Evolutionary conservation across 2,797 vertebrate species (phyloP).

Genomic region (Chelon labrosus): DNA sequence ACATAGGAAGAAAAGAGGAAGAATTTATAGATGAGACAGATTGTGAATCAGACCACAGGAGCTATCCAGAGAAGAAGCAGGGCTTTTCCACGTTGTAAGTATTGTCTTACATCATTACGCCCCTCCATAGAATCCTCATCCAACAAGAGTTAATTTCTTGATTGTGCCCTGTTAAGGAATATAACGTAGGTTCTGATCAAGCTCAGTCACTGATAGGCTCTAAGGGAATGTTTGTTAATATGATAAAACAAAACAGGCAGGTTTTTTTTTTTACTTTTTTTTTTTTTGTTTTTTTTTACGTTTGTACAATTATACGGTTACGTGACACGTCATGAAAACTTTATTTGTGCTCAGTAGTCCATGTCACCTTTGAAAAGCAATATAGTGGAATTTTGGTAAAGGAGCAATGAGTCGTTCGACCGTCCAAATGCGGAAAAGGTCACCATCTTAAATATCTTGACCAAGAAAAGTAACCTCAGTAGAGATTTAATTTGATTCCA

Average conservation of each 20-base stretch:
- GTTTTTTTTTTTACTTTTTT: constrained; percentile 52
- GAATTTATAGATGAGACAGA: constrained; percentile 85
- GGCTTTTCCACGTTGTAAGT: constrained; percentile 86
- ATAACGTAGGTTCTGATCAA: constrained; percentile 48
- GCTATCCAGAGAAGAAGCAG: constrained; percentile 79
- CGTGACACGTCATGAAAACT: constrained; percentile 67
- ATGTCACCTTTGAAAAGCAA: constrained; percentile 62
- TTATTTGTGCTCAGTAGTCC: constrained; percentile 48
- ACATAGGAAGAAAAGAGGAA: constrained; percentile 67
- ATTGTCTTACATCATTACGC: constrained; percentile 66
- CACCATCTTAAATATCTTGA: constrained; percentile 29
- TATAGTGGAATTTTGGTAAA: constrained; percentile 42
- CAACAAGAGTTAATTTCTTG: constrained; percentile 41
- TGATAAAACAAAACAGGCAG: constrained; percentile 43
- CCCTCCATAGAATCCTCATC: constrained; percentile 27
- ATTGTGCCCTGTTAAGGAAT: constrained; percentile 55
- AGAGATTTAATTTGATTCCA: constrained; percentile 9
- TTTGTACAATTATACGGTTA: constrained; percentile 81
- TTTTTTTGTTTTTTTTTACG: constrained; percentile 40
- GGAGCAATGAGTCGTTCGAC: constrained; percentile 12
- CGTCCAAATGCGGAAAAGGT: constrained; percentile 14
- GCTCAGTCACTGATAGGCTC: constrained; percentile 62
- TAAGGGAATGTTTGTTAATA: constrained; percentile 72
- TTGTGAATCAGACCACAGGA: constrained; percentile 80
- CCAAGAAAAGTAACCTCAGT: constrained; percentile 3